Conservation (phyloP, 2,113 vertebrate genomes). For the Halcyon senegalensis region DNA sequence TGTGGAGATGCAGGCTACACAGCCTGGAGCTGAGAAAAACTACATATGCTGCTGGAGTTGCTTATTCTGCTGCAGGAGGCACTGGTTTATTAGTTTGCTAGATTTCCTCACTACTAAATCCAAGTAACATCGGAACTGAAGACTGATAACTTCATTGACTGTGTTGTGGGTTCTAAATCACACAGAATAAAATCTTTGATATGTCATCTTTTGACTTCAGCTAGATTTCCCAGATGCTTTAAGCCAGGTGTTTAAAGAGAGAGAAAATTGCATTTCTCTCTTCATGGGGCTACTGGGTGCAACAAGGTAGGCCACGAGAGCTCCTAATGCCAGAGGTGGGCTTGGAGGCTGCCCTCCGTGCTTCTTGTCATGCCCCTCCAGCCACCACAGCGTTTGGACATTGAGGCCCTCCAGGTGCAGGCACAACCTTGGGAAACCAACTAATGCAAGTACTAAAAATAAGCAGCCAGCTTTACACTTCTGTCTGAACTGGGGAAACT, state of each 20-base stretch:
- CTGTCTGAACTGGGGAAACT: not conserved
- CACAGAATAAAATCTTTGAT: not conserved
- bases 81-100: not conserved
- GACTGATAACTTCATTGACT: not conserved
- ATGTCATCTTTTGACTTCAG: not conserved
- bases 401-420: not conserved
- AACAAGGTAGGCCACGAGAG: not conserved
- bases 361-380: rapidly evolving
- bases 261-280: not conserved
- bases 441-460: not conserved
- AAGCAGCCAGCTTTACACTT: rapidly evolving
- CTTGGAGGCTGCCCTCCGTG: not conserved
- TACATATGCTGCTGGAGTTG: slow-evolving; percentile 35
- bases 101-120: not conserved
- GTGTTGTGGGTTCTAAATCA: not conserved
- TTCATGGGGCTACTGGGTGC: not conserved
- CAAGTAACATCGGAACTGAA: not conserved
- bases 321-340: not conserved
- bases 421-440: not conserved
- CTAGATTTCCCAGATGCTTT: not conserved
- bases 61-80: slow-evolving; percentile 6
- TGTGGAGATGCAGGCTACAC: not conserved
- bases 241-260: not conserved
- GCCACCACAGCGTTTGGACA: rapidly evolving
- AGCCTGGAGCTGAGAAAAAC: slow-evolving; percentile 27